phyloP scores from a whole-genome alignment of 2,797 vertebrate species.

The Graptemys geographica region DNA sequence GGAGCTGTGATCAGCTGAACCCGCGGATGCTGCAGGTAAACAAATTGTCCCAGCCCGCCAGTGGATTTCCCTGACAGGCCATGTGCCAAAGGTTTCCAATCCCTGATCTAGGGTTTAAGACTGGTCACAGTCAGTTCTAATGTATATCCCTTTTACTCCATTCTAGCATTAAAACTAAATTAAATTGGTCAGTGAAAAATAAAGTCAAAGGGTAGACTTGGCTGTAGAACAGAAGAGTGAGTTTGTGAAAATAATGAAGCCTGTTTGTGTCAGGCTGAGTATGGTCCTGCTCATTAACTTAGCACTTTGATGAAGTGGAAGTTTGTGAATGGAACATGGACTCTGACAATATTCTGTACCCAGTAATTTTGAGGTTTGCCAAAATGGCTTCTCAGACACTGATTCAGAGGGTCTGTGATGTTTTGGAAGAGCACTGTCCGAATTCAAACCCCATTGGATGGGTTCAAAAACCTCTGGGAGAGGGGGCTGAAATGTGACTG shows the following conservation, averaged over 20 bases:
- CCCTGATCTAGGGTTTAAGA: neutral
- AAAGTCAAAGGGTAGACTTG: neutral
- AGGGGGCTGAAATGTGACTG: no score
- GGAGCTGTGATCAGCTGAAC: no score
- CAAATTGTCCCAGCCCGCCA: no score
- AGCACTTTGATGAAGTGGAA: conserved; percentile 15
- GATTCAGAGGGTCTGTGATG: fast-evolving
- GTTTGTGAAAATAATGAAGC: neutral
- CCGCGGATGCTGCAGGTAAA: no score
- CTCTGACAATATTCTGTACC: fast-evolving
- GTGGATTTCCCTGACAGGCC: no score
- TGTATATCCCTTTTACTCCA: neutral
- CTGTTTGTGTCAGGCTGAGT: neutral
- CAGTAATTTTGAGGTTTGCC: neutral
- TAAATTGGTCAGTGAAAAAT: neutral
- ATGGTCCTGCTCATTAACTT: neutral
- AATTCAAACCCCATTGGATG: neutral
- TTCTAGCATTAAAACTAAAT: neutral
- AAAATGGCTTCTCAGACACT: neutral
- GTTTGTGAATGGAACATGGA: neutral
- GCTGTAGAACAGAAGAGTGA: neutral
- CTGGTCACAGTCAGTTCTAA: neutral
- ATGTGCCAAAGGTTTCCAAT: no score
- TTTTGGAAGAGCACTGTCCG: neutral
- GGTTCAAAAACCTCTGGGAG: neutral